Percentiles rank a stretch among this genome's conserved stretches.
phyloP scores from a whole-genome alignment of 2,797 vertebrate genomes.

The Lindbergichthys nudifrons region DNA sequence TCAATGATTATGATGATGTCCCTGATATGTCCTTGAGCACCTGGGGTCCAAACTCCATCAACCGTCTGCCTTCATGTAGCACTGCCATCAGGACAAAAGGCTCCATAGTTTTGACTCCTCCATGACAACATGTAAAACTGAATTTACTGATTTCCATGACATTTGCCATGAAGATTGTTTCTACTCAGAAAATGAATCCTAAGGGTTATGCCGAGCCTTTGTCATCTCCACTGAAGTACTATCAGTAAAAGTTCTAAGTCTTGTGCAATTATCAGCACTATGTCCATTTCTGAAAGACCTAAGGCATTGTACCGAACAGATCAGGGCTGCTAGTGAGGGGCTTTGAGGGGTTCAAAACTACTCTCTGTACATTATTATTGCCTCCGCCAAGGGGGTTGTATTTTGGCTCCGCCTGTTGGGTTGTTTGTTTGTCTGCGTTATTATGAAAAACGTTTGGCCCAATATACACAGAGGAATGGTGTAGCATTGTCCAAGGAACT shows the following conservation, averaged over 20 bases:
- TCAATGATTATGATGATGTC: background rate
- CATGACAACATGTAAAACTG: background rate
- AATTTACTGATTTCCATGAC: background rate
- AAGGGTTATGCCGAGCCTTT: background rate
- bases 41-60: background rate
- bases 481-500: too few relatives aligned
- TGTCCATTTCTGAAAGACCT: background rate
- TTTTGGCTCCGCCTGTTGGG: too few relatives aligned
- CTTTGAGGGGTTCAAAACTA: background rate
- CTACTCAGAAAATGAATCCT: background rate
- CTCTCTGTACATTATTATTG: too few relatives aligned
- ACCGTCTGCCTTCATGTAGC: background rate
- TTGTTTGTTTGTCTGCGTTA: too few relatives aligned
- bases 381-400: too few relatives aligned
- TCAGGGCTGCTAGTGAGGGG: background rate
- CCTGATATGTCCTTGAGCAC: background rate
- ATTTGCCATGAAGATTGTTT: background rate
- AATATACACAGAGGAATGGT: too few relatives aligned
- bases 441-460: too few relatives aligned
- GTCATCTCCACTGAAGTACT: background rate
- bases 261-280: background rate
- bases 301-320: background rate
- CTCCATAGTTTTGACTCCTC: background rate
- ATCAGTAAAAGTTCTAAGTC: background rate
- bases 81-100: background rate